Base-by-base conservation (phyloP, 2,888 invertebrate species). In the Protophormia terraenovae region DNA sequence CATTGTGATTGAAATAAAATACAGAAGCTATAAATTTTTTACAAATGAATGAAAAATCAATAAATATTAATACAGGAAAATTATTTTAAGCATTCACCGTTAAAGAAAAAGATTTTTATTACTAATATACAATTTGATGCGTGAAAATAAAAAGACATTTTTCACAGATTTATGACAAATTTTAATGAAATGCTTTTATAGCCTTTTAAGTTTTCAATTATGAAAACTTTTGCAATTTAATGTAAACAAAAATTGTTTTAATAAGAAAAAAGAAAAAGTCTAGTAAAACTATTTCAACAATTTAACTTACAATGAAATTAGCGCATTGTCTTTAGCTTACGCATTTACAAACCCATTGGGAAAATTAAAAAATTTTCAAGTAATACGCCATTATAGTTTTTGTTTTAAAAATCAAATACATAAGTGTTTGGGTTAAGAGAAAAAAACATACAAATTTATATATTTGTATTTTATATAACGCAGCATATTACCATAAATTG, bases 271-370 rank as follows among this genome's bases (percentile, higher is more conserved):
- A 47, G 7, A 50, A 50, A n/a, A 24, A 19, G 7, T 22, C 24
- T 22, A 22, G 1, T 3, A 12, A 22, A 50, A 50, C 8, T 6
- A 8, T 7, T 47, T 24, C 0, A 53, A 55, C 27, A 2, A 14
- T 24, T 41, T 24, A 64, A 67, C 47, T 78, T 60, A 60, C 60
- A 58, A 76, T n/a, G 22, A 27, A 22, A 27, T 24, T 22, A 47
- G 3, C 19, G 38, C 55, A 77, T 29, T 58, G 22, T 55, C 8
- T 14, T 64, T 75, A 50, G 71, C 71, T 76, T 80, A 64, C 75
- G 38, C 66, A 12, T 79, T 84, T 71, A 55, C 75, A 75, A 76
- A 71, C 50, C 79, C 75, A 38, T 73, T 55, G 29, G n/a, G 5
- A n/a, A 45, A 55, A 7, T 76, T 66, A 8, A 27, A 27, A n/a